Conservation (phyloP, 2,888 invertebrate genomes). For the Neoscelio sp. region DNA sequence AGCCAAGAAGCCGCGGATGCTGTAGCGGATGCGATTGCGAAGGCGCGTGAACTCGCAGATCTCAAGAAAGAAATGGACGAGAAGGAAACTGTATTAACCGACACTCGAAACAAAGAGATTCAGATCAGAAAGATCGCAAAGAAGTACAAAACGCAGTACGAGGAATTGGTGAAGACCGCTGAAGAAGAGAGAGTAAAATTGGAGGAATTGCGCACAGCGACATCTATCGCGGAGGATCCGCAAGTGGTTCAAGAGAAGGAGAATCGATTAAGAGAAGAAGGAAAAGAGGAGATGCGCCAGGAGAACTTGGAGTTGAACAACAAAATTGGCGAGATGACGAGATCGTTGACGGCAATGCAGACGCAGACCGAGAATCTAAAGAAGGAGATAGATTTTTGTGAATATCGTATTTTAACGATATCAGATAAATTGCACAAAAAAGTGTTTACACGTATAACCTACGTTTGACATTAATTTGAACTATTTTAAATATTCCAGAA, state of each 20-base stretch:
- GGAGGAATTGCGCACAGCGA: slow-evolving; percentile 84
- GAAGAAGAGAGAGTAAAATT: slow-evolving; percentile 86
- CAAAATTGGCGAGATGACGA: slow-evolving; percentile 80
- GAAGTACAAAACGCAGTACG: slow-evolving; percentile 94
- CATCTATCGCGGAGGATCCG: slow-evolving; percentile 82
- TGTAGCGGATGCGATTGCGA: slow-evolving; percentile 85
- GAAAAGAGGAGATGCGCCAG: slow-evolving; percentile 83
- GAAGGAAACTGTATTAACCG: slow-evolving; percentile 88
- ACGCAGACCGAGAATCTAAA: slow-evolving; percentile 87
- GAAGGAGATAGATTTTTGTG: slow-evolving; percentile 87
- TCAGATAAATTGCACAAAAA: too few species aligned
- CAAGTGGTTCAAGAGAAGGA: slow-evolving; percentile 80
- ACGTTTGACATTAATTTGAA: slow-evolving; percentile 5
- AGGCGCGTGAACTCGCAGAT: slow-evolving; percentile 86
- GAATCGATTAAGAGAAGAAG: slow-evolving; percentile 83
- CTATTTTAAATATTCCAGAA: slow-evolving; percentile 89
- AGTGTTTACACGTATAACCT: too few species aligned
- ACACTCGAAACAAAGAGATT: slow-evolving; percentile 88
- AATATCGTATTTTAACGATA: too few species aligned
- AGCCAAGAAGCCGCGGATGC: slow-evolving; percentile 87
- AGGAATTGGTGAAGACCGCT: slow-evolving; percentile 88
- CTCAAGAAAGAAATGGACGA: slow-evolving; percentile 87
- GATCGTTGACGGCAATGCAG: slow-evolving; percentile 83
- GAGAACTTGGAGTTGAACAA: slow-evolving; percentile 74
- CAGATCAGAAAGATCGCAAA: slow-evolving; percentile 95